Base-by-base conservation (phyloP, 2,113 vertebrate species). In the Sisor rabdophorus region DNA sequence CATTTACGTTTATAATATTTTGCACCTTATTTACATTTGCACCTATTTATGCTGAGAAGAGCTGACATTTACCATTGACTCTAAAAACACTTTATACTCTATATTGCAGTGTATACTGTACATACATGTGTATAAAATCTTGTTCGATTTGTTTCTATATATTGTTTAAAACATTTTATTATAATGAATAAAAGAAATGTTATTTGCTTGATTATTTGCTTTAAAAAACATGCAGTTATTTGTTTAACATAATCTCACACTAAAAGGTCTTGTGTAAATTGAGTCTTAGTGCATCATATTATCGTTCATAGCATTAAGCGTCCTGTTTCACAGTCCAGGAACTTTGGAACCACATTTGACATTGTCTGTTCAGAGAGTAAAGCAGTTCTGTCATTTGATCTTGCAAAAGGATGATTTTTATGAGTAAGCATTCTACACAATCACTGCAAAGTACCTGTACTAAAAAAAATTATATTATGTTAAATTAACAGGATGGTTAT, bases 301-400 rank as follows among this genome's bases (percentile, higher is more conserved):
- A 10, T 4, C 2, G 20, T 22, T 71, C 55, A 55, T 55, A 71
- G 52, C 32, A 47, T 76, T 67, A 47, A 17, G 56, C 22, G 47
- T 24, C 60, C 32, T 32, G 10, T 59, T 73, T 59, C 36, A 59
- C 48, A 4, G 47, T 73, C 24, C 71, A 30, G 71, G 40, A 73
- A 50, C 71, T 54, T 64, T 30, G 32, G 47, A 63, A 48, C 19
- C 24, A 40, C 11, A 54, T 53, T 50, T 65, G 13, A 11, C 53
- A 11, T 11, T n/a, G 19, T 65, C 30, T 47, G 74, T 17, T 76
- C 2, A 11, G 73, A 75, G 50, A 53, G 24, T 75, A 65, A 65
- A 54, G 24, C 53, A 55, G 24, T 2, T 6, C n/a, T 75, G 30
- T 55, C 24, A 69, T 70, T 68, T 47, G 40, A 77, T 77, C 75